Base-by-base conservation (phyloP, 2,113 vertebrate genomes). In the Ceyx cyanopectus region DNA sequence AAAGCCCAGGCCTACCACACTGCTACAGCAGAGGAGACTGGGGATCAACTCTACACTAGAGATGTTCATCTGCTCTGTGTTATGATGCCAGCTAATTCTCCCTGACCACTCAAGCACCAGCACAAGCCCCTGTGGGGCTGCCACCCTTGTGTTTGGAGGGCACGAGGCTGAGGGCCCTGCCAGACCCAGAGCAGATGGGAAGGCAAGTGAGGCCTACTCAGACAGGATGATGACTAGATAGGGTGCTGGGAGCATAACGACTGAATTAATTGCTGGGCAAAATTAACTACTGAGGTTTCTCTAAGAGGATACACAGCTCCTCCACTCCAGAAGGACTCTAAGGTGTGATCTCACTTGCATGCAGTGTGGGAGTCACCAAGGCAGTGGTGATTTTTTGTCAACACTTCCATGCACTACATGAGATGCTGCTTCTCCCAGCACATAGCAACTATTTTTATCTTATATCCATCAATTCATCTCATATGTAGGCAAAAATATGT, bases 181-280 rank as follows among this genome's bases (percentile, higher is more conserved):
- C 12, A 0, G 0, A 14, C 41, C 4, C 2, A 2, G 27, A 72
- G 57, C 14, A 18, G 26, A 30, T 4, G 10, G 32, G 43, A 56
- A 81, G 27, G 53, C 61, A 45, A 1, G 2, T 26, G 67, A 58
- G 45, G 21, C 15, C 54, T 16, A 9, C 45, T 45, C 30, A 29
- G 58, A 69, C 23, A 41, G 34, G 24, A 22, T 43, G 66, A 50
- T 48, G 66, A 48, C 43, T 23, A n/a, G 24, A 17, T 27, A 43
- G 34, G n/a, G 5, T 37, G 51, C 41, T 76, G n/a, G 20, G 7
- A 91, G 32, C 5, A 20, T 3, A 73, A 53, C 50, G 68, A 29
- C 0, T 14, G 22, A 79, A 76, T 68, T 53, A 76, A 40, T 3
- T 53, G 40, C 50, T 30, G 41, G 29, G 10, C 19, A 45, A 66